Evolutionary conservation across 2,888 invertebrate genomes (phyloP), one percentile per base, ranked within the genome.

Genomic region (Cosmia pyralina): DNA sequence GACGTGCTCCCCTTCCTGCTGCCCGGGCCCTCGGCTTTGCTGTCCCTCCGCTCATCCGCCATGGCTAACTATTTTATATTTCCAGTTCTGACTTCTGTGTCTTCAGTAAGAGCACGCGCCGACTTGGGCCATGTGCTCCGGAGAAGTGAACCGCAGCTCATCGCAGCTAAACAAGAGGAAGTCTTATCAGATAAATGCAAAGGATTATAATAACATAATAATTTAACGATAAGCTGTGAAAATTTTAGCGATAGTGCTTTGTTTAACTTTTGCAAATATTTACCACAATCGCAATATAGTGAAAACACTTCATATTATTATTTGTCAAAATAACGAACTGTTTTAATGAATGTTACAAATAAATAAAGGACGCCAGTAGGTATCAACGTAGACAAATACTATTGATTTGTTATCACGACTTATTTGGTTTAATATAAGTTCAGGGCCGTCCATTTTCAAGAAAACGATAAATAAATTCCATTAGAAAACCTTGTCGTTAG

Each of bases 141-240:
- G 48, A 62, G 69, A 76, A 85, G 71, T 86, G 82, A 82, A 65
- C 46, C 28, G 8, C 46, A 48, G 28, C 50, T 55, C 52, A 48
- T 64, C n/a, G 65, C 22, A 44, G 13, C 38, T 22, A 41, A 74
- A 69, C 70, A 81, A 81, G 71, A 81, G 57, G 65, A 76, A 72
- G 60, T 58, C 52, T 84, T 84, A 86, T 85, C 86, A 75, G 58
- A 60, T 75, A 77, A 62, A 72, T 69, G 59, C 66, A 46, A 13
- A 67, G 72, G 73, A 84, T 81, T 84, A 80, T 65, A 77, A 59
- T 75, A 63, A 69, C 71, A 59, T 71, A 71, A 65, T 75, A 64
- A 86, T 78, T 70, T 63, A 68, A 57, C 41, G 77, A 84, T 86
- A 86, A 78, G 48, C 66, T 65, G 46, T 72, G 69, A 69, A 65